These are phyloP conservation scores for Falco columbarius DNA, from an alignment of 2,797 vertebrate species.

Conservation along the genomic window DNA sequence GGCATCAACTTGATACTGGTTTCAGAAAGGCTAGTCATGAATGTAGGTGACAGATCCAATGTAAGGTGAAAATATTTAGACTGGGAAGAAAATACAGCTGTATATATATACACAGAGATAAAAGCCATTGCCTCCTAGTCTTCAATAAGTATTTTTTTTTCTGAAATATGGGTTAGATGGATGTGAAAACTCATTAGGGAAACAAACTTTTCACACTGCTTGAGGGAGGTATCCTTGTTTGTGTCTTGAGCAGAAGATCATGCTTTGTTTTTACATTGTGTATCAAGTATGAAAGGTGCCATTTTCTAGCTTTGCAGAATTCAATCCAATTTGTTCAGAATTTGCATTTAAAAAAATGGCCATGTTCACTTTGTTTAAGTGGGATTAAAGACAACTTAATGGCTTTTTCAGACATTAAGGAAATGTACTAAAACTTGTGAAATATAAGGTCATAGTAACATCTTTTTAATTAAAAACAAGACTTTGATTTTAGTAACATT, in stretches of 20 bases:
- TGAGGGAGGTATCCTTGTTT: neutral
- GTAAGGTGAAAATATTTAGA: neutral
- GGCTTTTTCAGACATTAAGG: neutral
- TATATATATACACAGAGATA: neutral
- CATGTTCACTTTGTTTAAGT: neutral
- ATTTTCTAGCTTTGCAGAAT: neutral
- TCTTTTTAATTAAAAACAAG: neutral
- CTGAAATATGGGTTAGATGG: rapidly evolving
- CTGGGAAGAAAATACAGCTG: neutral
- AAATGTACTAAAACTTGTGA: neutral
- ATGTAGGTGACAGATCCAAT: neutral
- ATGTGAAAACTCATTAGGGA: neutral
- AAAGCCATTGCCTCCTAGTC: neutral
- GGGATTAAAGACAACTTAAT: neutral
- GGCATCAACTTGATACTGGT: neutral
- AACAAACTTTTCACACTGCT: neutral
- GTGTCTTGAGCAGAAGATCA: neutral
- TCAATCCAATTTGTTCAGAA: neutral
- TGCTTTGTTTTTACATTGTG: neutral
- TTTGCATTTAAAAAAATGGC: neutral
- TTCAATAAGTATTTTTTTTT: neutral
- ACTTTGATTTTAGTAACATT: neutral
- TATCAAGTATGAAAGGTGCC: neutral
- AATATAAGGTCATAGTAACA: neutral
- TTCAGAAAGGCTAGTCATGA: neutral